These are phyloP conservation scores for Elgaria multicarinata DNA, from an alignment of 2,113 vertebrate species.

Conservation along the genomic window DNA sequence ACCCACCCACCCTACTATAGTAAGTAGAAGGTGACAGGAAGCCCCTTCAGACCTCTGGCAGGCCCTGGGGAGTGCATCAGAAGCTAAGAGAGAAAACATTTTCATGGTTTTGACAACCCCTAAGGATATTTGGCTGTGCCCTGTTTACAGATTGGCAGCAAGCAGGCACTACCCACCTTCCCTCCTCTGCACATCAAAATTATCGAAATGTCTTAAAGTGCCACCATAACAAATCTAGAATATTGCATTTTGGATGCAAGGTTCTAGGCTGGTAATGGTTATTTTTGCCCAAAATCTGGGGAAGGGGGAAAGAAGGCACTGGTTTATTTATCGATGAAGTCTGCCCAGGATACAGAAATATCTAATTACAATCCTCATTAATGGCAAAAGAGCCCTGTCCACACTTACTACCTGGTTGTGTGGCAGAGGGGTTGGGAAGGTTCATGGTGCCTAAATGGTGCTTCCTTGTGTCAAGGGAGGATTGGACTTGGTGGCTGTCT, in stretches of 20 bases:
- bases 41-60: not conserved
- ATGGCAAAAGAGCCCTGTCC: not conserved
- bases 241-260: too few relatives aligned
- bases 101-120: not conserved
- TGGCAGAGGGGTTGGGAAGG: not conserved
- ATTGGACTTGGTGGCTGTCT: too few relatives aligned
- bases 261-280: not conserved
- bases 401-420: not conserved
- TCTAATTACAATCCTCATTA: not conserved
- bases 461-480: too few relatives aligned
- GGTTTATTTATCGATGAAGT: not conserved
- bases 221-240: too few relatives aligned
- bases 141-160: not conserved
- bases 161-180: too few relatives aligned
- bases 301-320: too few relatives aligned
- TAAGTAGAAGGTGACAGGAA: not conserved
- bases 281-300: not conserved
- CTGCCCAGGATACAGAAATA: not conserved
- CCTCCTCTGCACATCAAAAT: not conserved
- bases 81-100: not conserved
- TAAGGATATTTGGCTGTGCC: not conserved
- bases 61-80: not conserved
- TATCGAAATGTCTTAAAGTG: not conserved
- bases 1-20: not conserved
- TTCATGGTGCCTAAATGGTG: not conserved